Evolutionary conservation across 2,113 vertebrate genomes (phyloP), one percentile per base, ranked within the genome.

Genomic region (Pungitius pungitius): DNA sequence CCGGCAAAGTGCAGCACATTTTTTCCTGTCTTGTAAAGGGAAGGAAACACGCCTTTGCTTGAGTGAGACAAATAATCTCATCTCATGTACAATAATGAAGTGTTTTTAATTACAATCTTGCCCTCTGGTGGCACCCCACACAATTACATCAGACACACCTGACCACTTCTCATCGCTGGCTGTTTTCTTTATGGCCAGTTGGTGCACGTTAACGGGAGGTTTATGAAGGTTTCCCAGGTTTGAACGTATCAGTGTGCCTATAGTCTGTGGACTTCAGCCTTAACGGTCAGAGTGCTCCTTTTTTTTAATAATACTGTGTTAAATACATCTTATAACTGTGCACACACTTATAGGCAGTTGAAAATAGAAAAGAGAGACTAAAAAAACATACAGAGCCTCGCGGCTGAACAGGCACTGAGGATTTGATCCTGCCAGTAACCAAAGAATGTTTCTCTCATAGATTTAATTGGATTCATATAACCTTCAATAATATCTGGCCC

Each of bases 61-160:
- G 13, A 60, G 20, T 39, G 30, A 30, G 17, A 40, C 27, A 20
- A 27, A 63, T 54, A 3, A 70, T 58, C 26, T 26, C 12, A 37
- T 27, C 14, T 1, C 12, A 43, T 54, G 3, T 52, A 12, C 2
- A 8, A 37, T 39, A 15, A 56, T 24, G 17, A 4, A 54, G 3
- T 43, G 35, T 55, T 69, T 33, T 58, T 33, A 7, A 8, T 27
- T 43, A 6, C 20, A 12, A 39, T 62, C 66, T 33, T 57, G 61
- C 81, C 68, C 81, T 81, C 84, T 83, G 17, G 65, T 77, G 85
- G 82, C 24, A 56, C 18, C 43, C 1, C 6, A 45, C 11, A 4
- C 12, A 74, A 39, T 20, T 1, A 40, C 42, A 8, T 57, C 24
- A 65, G 24, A 42, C 39, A 35, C 54, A 59, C 43, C 20, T 12